Evolutionary conservation across 2,888 invertebrate genomes (phyloP).

Genomic region (Iphiclides podalirius): DNA sequence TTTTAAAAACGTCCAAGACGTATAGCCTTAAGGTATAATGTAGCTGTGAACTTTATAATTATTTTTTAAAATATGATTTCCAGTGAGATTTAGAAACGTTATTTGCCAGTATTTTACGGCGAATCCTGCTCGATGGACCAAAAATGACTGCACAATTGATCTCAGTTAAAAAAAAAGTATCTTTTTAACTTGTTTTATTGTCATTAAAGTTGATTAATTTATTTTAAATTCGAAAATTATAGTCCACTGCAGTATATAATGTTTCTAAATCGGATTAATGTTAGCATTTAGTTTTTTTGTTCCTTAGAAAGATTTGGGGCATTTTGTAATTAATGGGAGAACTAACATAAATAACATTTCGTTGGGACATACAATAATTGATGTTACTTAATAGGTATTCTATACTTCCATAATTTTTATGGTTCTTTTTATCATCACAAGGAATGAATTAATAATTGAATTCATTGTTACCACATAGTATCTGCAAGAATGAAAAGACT

Average conservation of each 20-base stretch:
- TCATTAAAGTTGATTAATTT: conserved; percentile 2
- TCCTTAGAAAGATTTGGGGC: conserved; percentile 23
- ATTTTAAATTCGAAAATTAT: not conserved
- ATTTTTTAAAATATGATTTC: conserved; percentile 38
- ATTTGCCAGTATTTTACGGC: conserved; percentile 35
- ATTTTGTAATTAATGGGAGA: conserved; percentile 7
- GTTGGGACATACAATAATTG: conserved; percentile 9
- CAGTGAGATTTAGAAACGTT: conserved; percentile 45
- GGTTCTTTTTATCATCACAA: conserved; percentile 23
- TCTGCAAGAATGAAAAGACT: conserved; percentile 23
- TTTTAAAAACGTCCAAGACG: conserved; percentile 63
- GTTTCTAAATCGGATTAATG: conserved; percentile 22
- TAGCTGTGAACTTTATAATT: conserved; percentile 37
- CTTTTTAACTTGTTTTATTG: conserved; percentile 6
- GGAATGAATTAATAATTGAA: conserved; percentile 12
- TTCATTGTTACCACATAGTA: conserved; percentile 21
- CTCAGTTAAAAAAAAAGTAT: conserved; percentile 35
- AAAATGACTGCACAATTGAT: conserved; percentile 38
- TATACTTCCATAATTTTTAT: conserved; percentile 23
- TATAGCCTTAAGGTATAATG: conserved; percentile 36
- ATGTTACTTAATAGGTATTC: conserved; percentile 15
- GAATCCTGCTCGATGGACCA: conserved; percentile 50
- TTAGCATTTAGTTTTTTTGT: conserved; percentile 19
- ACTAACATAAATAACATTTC: conserved; percentile 1
- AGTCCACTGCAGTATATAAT: no score